Base-by-base conservation (phyloP, 2,888 invertebrate species). In the Sabatieria punctata region DNA sequence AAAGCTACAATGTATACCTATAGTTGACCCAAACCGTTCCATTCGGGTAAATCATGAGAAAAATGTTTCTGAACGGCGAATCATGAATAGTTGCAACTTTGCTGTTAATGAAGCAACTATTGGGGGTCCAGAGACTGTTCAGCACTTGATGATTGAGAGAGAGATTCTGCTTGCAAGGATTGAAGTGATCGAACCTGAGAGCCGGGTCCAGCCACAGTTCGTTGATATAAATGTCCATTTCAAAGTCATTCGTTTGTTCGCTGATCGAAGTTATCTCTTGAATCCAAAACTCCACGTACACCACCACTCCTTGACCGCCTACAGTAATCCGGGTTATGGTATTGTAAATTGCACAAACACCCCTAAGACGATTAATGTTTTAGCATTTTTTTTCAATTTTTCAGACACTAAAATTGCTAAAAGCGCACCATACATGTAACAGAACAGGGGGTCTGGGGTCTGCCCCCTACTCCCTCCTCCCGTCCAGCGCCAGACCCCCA, bases 221-320 rank as follows among this genome's bases (percentile, higher is more conserved):
- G 51, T 61, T 65, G 42, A 65, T 64, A 57, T 64, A 65, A 41
- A 63, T 62, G 53, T 63, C 63, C 58, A 61, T 58, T 57, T 63
- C 63, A 44, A 64, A 64, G 43, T 63, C 64, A 45, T 61, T 60
- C 6, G 64, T 63, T 38, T 59, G 57, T 44, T 63, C 63, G 45
- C 57, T 55, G 38, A 63, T 60, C 22, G 60, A 52, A 13, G 60
- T 61, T 48, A 63, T 61, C 18, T 61, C 63, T 49, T 63, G 63
- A 22, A 63, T 54, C 63, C 63, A 63, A 48, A 63, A 60, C 41
- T 64, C 64, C 18, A 63, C 61, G 18, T 51, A 53, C 4, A 64
- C 64, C 15, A 52, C 54, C 1, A 63, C 61, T 27, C 63, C 63
- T 11, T 55, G 56, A 40, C 57, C 58, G 26, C 52, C 58, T 57